These are phyloP conservation scores for Nyctereutes procyonoides DNA, from an alignment of 2,113 vertebrate species.

Conservation along the genomic window DNA sequence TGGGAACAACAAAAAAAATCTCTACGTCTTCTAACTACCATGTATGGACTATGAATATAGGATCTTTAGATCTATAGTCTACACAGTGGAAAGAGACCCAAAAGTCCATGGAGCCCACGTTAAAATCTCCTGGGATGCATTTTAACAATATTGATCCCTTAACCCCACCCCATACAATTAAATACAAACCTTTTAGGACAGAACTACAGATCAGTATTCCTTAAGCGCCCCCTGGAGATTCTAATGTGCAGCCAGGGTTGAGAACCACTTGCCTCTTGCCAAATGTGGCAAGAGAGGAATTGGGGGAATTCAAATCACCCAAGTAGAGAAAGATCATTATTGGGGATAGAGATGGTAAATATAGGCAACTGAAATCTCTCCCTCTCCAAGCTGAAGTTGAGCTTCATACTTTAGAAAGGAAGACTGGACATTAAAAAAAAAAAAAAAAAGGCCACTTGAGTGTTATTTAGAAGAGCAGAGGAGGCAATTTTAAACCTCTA, in stretches of 20 bases:
- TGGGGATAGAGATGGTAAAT: background rate
- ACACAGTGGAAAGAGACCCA: background rate
- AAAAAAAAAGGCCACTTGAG: background rate
- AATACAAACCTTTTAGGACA: conserved; percentile 35
- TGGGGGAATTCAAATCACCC: background rate
- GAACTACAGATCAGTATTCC: background rate
- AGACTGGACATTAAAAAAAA: background rate
- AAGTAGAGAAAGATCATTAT: background rate
- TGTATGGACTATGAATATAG: background rate
- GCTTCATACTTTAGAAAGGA: background rate
- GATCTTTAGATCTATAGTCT: background rate
- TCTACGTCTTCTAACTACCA: background rate
- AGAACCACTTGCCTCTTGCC: background rate
- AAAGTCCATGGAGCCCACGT: background rate
- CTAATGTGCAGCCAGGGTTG: background rate
- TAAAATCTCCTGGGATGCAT: background rate
- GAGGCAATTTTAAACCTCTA: background rate
- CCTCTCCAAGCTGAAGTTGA: background rate
- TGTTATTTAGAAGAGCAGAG: background rate
- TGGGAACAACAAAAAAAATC: background rate
- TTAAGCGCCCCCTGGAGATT: background rate
- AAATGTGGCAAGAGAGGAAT: conserved; percentile 1
- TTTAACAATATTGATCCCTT: conserved; percentile 10
- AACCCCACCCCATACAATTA: background rate
- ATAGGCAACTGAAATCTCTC: background rate